A percentile compares a stretch with the other conserved stretches of the same genome.
Conservation (phyloP, 1,140 invertebrate species). For the Drosophila ohnishii region DNA sequence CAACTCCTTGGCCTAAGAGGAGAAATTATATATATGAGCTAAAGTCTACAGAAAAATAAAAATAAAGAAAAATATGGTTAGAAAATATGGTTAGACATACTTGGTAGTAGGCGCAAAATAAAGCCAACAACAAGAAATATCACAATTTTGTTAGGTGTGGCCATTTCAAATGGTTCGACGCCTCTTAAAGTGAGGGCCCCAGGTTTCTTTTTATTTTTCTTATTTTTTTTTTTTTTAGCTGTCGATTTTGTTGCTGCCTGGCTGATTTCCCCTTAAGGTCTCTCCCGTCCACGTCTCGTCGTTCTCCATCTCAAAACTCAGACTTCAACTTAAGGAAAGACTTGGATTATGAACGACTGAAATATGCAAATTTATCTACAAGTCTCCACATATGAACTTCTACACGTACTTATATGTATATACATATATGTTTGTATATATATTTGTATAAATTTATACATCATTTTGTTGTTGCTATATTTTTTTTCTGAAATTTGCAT, state of each 20-base stretch:
- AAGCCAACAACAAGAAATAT: conserved; percentile 28
- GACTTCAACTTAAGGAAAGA: conserved; percentile 76
- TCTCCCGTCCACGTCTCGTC: conserved; percentile 29
- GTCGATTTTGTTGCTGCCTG: conserved; percentile 40
- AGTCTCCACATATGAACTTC: conserved; percentile 74
- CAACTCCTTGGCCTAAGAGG: conserved; percentile 4
- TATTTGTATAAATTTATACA: conserved; percentile 72
- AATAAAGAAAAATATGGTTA: conserved; percentile 1
- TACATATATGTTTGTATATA: conserved; percentile 14
- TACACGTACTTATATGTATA: conserved; percentile 43
- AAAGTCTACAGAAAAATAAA: background rate
- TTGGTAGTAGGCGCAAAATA: conserved; percentile 73
- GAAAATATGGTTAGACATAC: conserved; percentile 36
- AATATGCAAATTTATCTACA: conserved; percentile 79
- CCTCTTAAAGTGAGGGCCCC: conserved; percentile 66
- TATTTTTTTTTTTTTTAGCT: conserved; percentile 22
- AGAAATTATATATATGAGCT: conserved; percentile 23
- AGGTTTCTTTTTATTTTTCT: conserved; percentile 29
- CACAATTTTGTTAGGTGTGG: conserved; percentile 77
- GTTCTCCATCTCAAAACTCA: conserved; percentile 44
- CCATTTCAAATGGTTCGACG: conserved; percentile 81
- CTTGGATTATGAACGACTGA: conserved; percentile 79
- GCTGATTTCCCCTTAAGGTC: conserved; percentile 58
- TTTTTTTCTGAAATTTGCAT: conserved; percentile 78
- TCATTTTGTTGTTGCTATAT: conserved; percentile 62